phyloP scores from a whole-genome alignment of 2,113 vertebrate genomes.

The Myanophis thanlyinensis region DNA sequence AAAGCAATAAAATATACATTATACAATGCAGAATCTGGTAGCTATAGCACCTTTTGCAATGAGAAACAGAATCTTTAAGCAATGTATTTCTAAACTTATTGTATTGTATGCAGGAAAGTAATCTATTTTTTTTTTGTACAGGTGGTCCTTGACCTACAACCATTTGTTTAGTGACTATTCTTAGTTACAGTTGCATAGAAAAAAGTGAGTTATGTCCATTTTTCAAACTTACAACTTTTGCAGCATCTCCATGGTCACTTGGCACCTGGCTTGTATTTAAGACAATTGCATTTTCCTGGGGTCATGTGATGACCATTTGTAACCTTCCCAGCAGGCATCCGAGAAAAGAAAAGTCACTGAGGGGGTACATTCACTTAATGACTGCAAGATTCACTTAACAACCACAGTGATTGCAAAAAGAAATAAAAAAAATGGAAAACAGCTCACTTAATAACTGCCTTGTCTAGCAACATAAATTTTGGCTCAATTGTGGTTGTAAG shows the following conservation, averaged over 20 bases:
- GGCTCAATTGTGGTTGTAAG: not conserved
- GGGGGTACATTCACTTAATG: not conserved
- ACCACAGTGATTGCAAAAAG: not conserved
- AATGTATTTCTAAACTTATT: not conserved
- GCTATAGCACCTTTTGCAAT: slow-evolving; percentile 24
- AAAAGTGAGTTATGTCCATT: too few species aligned
- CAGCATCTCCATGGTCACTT: not conserved
- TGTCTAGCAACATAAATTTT: not conserved
- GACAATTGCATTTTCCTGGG: not conserved
- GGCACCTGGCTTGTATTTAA: not conserved
- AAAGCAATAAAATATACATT: slow-evolving; percentile 24
- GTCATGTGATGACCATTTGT: not conserved
- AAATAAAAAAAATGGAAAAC: not conserved
- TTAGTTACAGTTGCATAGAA: too few species aligned
- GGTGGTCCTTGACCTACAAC: not conserved
- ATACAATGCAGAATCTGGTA: slow-evolving; percentile 32
- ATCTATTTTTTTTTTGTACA: slow-evolving; percentile 17
- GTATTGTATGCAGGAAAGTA: slow-evolving; percentile 45
- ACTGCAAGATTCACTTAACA: not conserved
- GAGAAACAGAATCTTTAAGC: slow-evolving; percentile 4
- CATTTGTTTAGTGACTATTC: not conserved
- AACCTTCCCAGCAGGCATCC: not conserved
- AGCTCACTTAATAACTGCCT: not conserved
- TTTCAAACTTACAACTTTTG: too few species aligned
- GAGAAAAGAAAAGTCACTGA: not conserved